These are phyloP conservation scores for Ceratitis capitata DNA, from an alignment of 1,140 invertebrate species.

Conservation along the genomic window DNA sequence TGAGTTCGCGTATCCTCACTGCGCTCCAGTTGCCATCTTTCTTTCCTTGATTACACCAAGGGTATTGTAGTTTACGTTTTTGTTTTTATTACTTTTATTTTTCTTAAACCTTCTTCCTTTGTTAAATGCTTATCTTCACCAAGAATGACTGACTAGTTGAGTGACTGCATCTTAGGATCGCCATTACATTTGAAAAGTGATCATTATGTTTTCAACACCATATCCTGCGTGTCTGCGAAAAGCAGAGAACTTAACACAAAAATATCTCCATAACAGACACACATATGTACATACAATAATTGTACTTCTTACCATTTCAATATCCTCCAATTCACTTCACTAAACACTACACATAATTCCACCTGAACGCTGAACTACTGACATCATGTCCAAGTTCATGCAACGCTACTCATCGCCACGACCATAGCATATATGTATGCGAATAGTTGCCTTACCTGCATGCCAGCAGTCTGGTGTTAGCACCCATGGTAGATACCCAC, in stretches of 20 bases:
- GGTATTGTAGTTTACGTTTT: neutral
- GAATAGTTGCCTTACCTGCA: neutral
- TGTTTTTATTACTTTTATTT: neutral
- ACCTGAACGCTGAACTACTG: constrained; percentile 30
- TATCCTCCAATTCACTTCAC: neutral
- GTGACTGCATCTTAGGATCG: constrained; percentile 10
- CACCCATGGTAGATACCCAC: neutral
- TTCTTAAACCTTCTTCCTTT: neutral
- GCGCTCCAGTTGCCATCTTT: neutral
- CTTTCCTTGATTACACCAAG: neutral
- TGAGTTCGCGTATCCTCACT: too few species aligned
- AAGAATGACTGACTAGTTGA: constrained; percentile 14
- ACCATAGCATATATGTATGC: neutral
- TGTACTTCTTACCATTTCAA: neutral
- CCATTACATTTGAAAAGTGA: constrained; percentile 45
- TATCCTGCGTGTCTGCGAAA: constrained; percentile 42
- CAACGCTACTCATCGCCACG: neutral
- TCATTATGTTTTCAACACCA: constrained; percentile 47
- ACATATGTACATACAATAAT: neutral
- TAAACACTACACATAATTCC: constrained; percentile 14
- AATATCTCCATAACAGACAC: neutral
- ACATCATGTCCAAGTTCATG: constrained; percentile 21
- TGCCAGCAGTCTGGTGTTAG: neutral
- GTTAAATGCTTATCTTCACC: neutral
- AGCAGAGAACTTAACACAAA: neutral